These are phyloP conservation scores for Sycobia sp. DNA, from an alignment of 1,140 invertebrate species.

Conservation along the genomic window DNA sequence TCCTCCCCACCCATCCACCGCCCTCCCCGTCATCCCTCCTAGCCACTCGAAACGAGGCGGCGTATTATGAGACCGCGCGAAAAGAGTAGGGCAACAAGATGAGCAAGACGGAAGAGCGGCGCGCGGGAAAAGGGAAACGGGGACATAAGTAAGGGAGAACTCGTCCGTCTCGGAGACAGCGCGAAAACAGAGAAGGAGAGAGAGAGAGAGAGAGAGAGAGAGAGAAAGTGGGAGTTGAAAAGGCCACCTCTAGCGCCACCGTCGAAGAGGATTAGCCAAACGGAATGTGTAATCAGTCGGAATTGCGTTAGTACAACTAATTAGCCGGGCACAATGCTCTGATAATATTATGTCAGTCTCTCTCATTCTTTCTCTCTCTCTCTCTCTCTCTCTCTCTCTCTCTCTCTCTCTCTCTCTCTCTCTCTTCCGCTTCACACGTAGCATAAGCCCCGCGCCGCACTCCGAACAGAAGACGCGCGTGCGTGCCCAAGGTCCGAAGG, in stretches of 20 bases:
- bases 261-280: constrained; percentile 37
- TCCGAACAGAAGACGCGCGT: no score
- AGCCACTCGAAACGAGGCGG: no score
- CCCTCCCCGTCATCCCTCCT: no score
- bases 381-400: no score
- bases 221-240: no score
- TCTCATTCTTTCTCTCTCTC: background rate
- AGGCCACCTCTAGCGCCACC: background rate
- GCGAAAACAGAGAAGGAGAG: constrained; percentile 3
- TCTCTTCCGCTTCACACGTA: background rate
- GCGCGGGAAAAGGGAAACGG: constrained; percentile 19
- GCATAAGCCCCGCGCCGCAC: no score
- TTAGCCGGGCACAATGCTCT: constrained; percentile 53
- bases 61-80: no score
- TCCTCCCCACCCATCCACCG: no score
- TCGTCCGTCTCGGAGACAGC: constrained; percentile 27
- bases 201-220: background rate
- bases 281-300: constrained; percentile 55
- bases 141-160: no score
- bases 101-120: constrained; percentile 41
- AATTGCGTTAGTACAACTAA: constrained; percentile 57
- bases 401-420: no score
- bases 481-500: constrained; percentile 35
- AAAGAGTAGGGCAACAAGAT: no score
- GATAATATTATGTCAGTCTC: constrained; percentile 51